phyloP scores from a whole-genome alignment of 2,888 invertebrate species.

The Galeruca laticollis region DNA sequence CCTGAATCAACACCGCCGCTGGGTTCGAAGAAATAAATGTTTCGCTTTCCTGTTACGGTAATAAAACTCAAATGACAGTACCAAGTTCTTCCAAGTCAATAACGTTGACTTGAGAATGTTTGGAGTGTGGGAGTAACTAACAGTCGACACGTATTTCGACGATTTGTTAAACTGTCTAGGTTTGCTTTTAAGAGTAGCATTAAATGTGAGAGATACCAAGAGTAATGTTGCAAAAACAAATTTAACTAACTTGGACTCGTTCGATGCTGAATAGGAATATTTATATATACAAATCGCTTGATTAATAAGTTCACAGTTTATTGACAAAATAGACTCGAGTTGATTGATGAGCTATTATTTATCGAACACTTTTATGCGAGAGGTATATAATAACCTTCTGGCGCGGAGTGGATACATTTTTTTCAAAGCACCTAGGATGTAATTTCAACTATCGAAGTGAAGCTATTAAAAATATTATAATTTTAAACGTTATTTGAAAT shows the following conservation, averaged over 20 bases:
- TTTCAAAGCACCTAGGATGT: too few species aligned
- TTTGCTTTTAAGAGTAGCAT: conserved; percentile 26
- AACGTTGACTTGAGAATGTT: conserved; percentile 38
- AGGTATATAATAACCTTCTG: too few species aligned
- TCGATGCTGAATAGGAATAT: background rate
- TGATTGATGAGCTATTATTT: too few species aligned
- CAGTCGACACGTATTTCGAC: conserved; percentile 44
- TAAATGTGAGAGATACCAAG: background rate
- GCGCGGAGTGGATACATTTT: too few species aligned
- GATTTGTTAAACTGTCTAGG: conserved; percentile 41
- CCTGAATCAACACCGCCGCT: background rate
- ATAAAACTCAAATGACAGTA: conserved; percentile 43
- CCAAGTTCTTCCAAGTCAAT: conserved; percentile 39
- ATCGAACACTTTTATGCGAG: too few species aligned
- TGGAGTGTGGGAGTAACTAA: conserved; percentile 42
- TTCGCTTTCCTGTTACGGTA: conserved; percentile 20
- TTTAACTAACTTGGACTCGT: background rate
- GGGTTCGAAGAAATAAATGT: conserved; percentile 22
- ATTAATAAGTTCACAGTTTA: too few species aligned
- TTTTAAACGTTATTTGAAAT: too few species aligned
- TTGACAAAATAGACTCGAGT: too few species aligned
- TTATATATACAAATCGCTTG: background rate
- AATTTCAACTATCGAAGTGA: too few species aligned
- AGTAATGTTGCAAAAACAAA: background rate
- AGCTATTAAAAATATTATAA: too few species aligned